Conservation (phyloP, 2,797 vertebrate species). For the Cirrhinus molitorella region DNA sequence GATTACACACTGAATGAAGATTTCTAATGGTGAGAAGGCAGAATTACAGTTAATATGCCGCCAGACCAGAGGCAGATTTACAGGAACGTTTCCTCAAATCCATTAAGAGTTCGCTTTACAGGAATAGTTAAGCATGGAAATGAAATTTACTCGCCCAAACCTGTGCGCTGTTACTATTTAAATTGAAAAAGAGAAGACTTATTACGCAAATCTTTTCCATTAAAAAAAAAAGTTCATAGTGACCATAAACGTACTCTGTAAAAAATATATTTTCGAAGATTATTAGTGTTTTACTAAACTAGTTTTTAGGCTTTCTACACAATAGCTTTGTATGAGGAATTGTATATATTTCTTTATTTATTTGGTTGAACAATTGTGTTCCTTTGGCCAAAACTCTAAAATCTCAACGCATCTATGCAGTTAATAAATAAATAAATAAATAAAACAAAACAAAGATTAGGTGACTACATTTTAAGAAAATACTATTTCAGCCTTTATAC, state of each 20-base stretch:
- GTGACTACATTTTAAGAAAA: no score
- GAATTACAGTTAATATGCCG: constrained; percentile 33
- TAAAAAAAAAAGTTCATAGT: neutral
- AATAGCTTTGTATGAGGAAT: neutral
- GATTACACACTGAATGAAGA: constrained; percentile 42
- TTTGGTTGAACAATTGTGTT: no score
- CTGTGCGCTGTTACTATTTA: neutral
- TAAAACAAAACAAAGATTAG: no score
- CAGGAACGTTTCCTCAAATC: constrained; percentile 4
- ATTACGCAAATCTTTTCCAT: neutral
- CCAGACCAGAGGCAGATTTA: constrained; percentile 14
- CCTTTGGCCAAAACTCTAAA: no score
- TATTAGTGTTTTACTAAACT: neutral
- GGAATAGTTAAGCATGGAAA: constrained; percentile 1
- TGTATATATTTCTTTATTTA: no score
- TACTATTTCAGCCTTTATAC: no score
- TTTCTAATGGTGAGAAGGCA: constrained; percentile 29
- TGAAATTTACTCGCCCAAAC: neutral
- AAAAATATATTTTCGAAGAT: neutral
- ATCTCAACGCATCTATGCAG: no score
- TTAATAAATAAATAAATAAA: no score
- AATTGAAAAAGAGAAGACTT: neutral
- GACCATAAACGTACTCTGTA: neutral
- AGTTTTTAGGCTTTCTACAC: neutral
- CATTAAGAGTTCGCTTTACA: neutral